Evolutionary conservation across 2,797 vertebrate genomes (phyloP), one percentile per base, ranked within the genome.

Genomic region (Sebastes variabilis): DNA sequence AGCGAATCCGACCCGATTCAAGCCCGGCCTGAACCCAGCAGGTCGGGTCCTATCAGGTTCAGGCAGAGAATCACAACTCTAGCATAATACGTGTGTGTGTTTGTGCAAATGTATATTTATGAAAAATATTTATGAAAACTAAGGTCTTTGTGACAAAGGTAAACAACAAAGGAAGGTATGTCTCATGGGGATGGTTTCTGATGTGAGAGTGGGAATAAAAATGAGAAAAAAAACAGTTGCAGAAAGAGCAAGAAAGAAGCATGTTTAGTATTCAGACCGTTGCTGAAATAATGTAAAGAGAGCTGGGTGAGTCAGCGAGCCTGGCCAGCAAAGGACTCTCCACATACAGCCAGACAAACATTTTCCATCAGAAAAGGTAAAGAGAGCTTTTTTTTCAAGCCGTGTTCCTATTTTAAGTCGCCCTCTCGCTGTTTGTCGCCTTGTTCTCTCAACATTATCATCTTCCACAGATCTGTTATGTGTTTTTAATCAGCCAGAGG

Each of bases 401-500:
- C 64, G 54, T 78, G 70, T 14, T 34, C 22, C 29, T 9, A 0
- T 54, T 52, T 55, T 27, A 34, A 27, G 8, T 6, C 24, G 30
- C 20, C 18, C 9, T 61, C 65, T n/a, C 6, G 2, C 22, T 22
- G 25, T 67, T 67, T 66, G 18, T 56, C 22, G 29, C 36, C 13
- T 64, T 1, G 1, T 72, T 58, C 22, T 66, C 52, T 27, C 24
- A 32, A 42, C 30, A 27, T 3, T 20, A 38, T 74, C 68, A 65
- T 75, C 67, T 65, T 32, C 38, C 29, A 25, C 65, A 61, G 67
- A 54, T 29, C 22, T 24, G 5, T 13, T 9, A 20, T 32, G 30
- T 49, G 36, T 54, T 77, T 70, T 67, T 75, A 76, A 86, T 89
- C 77, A 87, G 75, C n/a, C 11, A 11, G 13, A 16, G 8, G 61